Conservation (phyloP, 1,140 invertebrate genomes). For the Listronotus oregonensis region DNA sequence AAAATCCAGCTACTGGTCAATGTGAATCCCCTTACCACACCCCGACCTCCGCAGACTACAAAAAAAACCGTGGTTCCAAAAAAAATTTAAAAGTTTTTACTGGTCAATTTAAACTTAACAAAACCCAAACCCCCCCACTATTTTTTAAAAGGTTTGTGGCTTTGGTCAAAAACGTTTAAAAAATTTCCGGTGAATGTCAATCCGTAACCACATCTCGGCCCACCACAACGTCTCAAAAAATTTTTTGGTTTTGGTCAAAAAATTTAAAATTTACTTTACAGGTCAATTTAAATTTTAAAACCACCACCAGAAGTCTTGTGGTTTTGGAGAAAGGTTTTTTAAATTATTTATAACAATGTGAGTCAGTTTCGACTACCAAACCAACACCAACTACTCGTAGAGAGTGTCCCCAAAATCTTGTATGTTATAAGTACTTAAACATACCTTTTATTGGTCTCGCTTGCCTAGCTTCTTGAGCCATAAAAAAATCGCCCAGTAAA, state of each 20-base stretch:
- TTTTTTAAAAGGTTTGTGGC: neutral
- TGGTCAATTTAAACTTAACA: conserved; percentile 2
- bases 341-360: too few species aligned
- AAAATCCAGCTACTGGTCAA: neutral
- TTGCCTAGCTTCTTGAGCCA: too few species aligned
- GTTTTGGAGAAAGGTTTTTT: neutral
- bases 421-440: too few species aligned
- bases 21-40: conserved; percentile 4
- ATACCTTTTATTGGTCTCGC: too few species aligned
- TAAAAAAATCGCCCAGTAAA: too few species aligned
- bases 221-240: conserved; percentile 14
- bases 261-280: neutral
- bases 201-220: neutral
- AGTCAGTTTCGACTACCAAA: neutral
- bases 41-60: neutral
- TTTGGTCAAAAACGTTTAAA: conserved; percentile 2
- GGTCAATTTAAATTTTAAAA: neutral
- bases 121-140: neutral
- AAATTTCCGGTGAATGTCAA: conserved; percentile 11
- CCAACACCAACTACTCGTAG: neutral
- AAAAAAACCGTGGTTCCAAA: neutral
- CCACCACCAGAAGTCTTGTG: neutral
- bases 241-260: neutral
- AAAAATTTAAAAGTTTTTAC: neutral
- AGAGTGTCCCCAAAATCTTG: neutral